Base-by-base conservation (phyloP, 2,888 invertebrate species). In the Monoplex corrugatus region DNA sequence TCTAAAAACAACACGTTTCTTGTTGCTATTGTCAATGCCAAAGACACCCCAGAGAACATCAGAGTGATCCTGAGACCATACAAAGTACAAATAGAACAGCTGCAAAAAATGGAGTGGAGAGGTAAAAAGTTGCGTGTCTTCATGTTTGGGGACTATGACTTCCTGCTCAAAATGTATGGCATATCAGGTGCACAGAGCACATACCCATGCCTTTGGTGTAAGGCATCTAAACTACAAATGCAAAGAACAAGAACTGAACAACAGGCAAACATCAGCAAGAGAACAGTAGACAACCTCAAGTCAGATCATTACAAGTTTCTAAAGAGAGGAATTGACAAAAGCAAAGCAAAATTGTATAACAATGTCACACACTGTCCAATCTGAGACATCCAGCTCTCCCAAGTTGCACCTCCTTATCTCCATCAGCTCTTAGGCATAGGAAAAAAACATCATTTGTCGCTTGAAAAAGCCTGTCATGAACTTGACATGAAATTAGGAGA, bases 121-220 rank as follows among this genome's bases (percentile, higher is more conserved):
- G 35, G 10, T 5, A 80, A 80, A 28, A 38, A 16, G 16, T 0
- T 35, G 3, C 38, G 43, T 19, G 19, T 45, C 10, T 83, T 83
- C 45, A 13, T 43, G 23, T 83, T 43, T n/a, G 83, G 45, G 6
- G 83, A 83, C n/a, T 83, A 83, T 1, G 83, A 83, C 23, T 83
- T 83, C 13, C 45, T 83, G 35, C 28, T 83, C 10, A 44, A 83
- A 2, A 28, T 43, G 23, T 83, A 23, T 44, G 44, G 83, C n/a
- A n/a, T 83, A 3, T 83, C 83, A 28, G 45, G 83, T 8, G 83
- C 83, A 0, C 83, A 83, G 32, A 45, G 28, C 23, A 40, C 19
- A 13, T 45, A 83, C n/a, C 83, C 83, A 1, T 83, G 83, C 32
- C 83, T 83, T n/a, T 83, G 23, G 13, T 83, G 83, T 32, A 83